Conservation (phyloP, 2,113 vertebrate species). For the Todiramphus saurophagus region DNA sequence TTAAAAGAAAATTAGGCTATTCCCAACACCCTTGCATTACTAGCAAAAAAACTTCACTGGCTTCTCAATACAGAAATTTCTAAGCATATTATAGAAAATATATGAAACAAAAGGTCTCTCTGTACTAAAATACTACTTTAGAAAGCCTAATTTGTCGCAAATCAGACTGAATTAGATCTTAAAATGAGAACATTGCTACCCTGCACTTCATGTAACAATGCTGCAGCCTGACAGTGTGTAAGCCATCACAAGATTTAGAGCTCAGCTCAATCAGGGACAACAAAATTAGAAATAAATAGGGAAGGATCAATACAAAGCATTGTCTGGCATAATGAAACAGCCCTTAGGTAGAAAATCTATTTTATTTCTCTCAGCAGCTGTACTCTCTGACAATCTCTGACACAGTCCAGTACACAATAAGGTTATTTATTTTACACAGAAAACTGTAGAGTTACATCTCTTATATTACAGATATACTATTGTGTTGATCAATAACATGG, state of each 20-base stretch:
- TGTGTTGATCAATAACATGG: neutral
- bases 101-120: constrained; percentile 7
- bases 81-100: neutral
- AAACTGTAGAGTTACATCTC: neutral
- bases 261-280: constrained; percentile 78
- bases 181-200: constrained; percentile 76
- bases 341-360: constrained; percentile 73
- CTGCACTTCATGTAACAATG: constrained; percentile 60
- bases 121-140: constrained; percentile 43
- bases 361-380: constrained; percentile 69
- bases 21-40: neutral
- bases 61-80: neutral
- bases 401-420: constrained; percentile 3
- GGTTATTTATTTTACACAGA: constrained; percentile 57
- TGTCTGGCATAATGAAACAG: constrained; percentile 81
- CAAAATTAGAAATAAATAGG: constrained; percentile 84
- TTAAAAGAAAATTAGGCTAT: neutral
- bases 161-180: constrained; percentile 76
- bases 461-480: neutral
- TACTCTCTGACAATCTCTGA: constrained; percentile 50
- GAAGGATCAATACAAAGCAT: constrained; percentile 77
- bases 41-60: neutral
- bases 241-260: constrained; percentile 77
- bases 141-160: constrained; percentile 71
- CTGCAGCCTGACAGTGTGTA: constrained; percentile 75